Conservation (phyloP, 2,888 invertebrate species). For the Drosophila kanekoi region DNA sequence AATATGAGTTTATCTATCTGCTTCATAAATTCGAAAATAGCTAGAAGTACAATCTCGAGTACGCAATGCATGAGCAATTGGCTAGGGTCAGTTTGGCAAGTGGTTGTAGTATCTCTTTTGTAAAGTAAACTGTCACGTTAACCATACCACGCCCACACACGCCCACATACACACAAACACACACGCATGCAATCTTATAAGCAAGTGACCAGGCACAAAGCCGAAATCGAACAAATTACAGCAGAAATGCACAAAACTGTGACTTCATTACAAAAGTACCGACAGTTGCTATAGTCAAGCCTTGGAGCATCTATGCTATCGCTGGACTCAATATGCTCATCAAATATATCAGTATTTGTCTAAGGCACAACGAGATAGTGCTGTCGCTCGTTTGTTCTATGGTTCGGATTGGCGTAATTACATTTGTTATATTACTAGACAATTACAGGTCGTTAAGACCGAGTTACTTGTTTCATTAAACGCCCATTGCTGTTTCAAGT, state of each 20-base stretch:
- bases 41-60: conserved; percentile 27
- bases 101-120: conserved; percentile 7
- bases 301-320: not conserved
- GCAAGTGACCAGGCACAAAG: not conserved
- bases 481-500: conserved; percentile 11
- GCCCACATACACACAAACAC: conserved; percentile 6
- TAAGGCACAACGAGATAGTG: no score
- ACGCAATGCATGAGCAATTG: conserved; percentile 57
- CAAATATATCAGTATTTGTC: not conserved
- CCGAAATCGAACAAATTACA: not conserved
- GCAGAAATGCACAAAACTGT: conserved; percentile 1
- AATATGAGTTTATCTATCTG: conserved; percentile 7
- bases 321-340: no score
- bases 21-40: conserved; percentile 11
- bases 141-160: conserved; percentile 23
- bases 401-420: not conserved
- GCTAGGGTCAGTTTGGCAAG: conserved; percentile 60
- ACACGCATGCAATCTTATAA: conserved; percentile 6
- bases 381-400: no score
- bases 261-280: not conserved
- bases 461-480: conserved; percentile 22
- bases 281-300: not conserved
- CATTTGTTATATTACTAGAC: not conserved
- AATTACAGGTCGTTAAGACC: conserved; percentile 22
- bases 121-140: conserved; percentile 6